These are phyloP conservation scores for Luperina testacea DNA, from an alignment of 2,888 invertebrate genomes.

Conservation along the genomic window DNA sequence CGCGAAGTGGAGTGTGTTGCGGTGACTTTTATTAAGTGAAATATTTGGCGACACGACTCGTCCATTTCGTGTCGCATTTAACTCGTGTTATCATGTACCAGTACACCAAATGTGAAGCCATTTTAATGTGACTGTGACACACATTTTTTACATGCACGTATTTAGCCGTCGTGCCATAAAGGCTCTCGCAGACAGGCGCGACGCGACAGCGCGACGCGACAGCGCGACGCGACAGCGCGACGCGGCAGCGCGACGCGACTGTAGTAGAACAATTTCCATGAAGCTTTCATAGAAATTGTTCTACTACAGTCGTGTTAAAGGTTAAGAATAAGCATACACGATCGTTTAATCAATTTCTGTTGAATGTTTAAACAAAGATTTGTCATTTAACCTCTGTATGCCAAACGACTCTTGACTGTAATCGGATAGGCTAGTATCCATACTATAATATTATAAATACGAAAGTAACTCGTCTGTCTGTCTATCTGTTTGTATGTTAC, in stretches of 20 bases:
- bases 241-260: too few relatives aligned
- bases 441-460: too few relatives aligned
- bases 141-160: slow-evolving; percentile 2
- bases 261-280: too few relatives aligned
- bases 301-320: too few relatives aligned
- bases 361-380: neutral
- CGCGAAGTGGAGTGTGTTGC: slow-evolving; percentile 18
- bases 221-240: too few relatives aligned
- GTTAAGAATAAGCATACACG: neutral
- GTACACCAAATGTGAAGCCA: slow-evolving; percentile 12
- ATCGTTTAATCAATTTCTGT: neutral
- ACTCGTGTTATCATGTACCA: slow-evolving; percentile 13
- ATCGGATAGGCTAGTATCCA: neutral
- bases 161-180: neutral
- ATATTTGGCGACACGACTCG: slow-evolving; percentile 41
- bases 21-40: slow-evolving; percentile 36
- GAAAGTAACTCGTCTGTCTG: too few relatives aligned
- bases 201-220: too few relatives aligned
- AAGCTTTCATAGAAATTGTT: too few relatives aligned
- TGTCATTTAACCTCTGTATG: neutral
- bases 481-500: too few relatives aligned
- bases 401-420: neutral
- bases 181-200: too few relatives aligned
- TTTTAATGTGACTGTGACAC: slow-evolving; percentile 9
- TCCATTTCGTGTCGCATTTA: slow-evolving; percentile 45